These are phyloP conservation scores for Sternarchorhynchus goeldii DNA, from an alignment of 2,797 vertebrate genomes.

Conservation along the genomic window DNA sequence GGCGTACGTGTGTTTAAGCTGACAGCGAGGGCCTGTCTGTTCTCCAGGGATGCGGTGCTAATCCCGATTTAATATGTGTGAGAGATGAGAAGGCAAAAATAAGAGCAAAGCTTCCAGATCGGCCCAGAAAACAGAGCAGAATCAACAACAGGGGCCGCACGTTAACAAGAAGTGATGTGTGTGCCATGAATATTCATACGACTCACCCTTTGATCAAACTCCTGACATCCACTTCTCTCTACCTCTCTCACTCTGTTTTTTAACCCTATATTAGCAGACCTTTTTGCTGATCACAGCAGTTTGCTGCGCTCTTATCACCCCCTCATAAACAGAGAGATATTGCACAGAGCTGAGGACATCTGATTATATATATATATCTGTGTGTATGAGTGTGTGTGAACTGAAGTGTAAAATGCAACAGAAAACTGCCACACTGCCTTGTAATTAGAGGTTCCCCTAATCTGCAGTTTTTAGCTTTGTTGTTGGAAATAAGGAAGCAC, in stretches of 20 bases:
- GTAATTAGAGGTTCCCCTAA: slow-evolving; percentile 7
- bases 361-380: background rate
- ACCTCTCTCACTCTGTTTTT: slow-evolving; percentile 32
- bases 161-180: slow-evolving; percentile 49
- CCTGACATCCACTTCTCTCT: slow-evolving; percentile 37
- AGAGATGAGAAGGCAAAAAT: slow-evolving; percentile 39
- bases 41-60: slow-evolving; percentile 24
- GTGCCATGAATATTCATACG: slow-evolving; percentile 52
- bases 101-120: slow-evolving; percentile 33
- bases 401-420: background rate
- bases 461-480: slow-evolving; percentile 1
- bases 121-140: slow-evolving; percentile 36
- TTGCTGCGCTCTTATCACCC: background rate
- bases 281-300: slow-evolving; percentile 23
- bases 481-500: background rate
- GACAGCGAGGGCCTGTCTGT: slow-evolving; percentile 29
- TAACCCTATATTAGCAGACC: slow-evolving; percentile 42
- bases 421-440: background rate
- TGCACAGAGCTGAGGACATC: slow-evolving; percentile 1
- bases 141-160: slow-evolving; percentile 18
- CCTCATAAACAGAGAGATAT: slow-evolving; percentile 24
- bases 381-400: background rate
- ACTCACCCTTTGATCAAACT: slow-evolving; percentile 47
- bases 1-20: background rate
- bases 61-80: slow-evolving; percentile 35